Evolutionary conservation across 1,140 invertebrate genomes (phyloP), one percentile per base, ranked within the genome.

Genomic region (Polypedilum vanderplanki): DNA sequence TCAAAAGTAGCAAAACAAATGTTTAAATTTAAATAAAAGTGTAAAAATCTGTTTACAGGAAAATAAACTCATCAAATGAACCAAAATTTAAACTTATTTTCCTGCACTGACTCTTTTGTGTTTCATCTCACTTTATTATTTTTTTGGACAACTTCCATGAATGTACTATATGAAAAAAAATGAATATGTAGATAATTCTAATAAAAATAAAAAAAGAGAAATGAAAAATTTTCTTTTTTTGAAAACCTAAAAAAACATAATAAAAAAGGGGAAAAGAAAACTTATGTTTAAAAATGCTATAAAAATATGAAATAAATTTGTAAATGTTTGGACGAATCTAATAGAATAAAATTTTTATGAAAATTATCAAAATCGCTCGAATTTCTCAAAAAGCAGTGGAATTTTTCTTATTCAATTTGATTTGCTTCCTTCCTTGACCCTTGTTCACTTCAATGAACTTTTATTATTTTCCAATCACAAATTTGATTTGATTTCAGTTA

Each of bases 261-360:
- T n/a, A 12, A 57, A 57, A 46, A 57, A 57, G 46, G 46, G 46
- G 46, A 57, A 57, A 57, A 57, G 46, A 15, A n/a, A 57, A 57
- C 46, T 57, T 57, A 57, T 57, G 46, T 57, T 57, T 57, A 57
- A n/a, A n/a, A 57, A 57, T 46, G n/a, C 46, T 57, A 33, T 57
- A 15, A 57, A 57, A 57, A 57, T 12, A 12, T 15, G 46, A 12
- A 57, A n/a, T 12, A n/a, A 57, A 57, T 15, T n/a, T 57, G n/a
- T 57, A 12, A 57, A 46, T 33, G 24, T 33, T 33, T 33, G 24
- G 15, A 46, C 8, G 8, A 57, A 1, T 57, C 12, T 57, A 57
- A 57, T 57, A n/a, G 46, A 57, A 57, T 10, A n/a, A 57, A 57
- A 15, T n/a, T n/a, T 57, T n/a, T 57, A 57, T 57, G 46, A 57